These are phyloP conservation scores for Apus apus DNA, from an alignment of 2,113 vertebrate genomes.

Conservation along the genomic window DNA sequence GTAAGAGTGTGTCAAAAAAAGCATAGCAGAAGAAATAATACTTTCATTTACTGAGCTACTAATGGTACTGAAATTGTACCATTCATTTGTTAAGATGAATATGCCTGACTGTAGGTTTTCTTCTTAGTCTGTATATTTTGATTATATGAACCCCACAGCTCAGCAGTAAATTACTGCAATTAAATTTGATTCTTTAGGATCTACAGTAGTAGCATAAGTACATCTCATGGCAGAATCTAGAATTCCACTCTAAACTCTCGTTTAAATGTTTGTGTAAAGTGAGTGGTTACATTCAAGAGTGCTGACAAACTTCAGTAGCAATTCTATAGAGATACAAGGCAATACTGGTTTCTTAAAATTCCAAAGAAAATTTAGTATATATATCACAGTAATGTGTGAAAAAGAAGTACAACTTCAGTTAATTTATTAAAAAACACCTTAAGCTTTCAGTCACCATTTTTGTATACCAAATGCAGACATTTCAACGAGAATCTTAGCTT, in stretches of 20 bases:
- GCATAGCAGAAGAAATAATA: background rate
- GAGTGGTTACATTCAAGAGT: background rate
- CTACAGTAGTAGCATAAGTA: background rate
- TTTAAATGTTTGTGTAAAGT: background rate
- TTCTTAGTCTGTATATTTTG: constrained; percentile 43
- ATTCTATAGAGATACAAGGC: background rate
- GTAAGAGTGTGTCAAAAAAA: background rate
- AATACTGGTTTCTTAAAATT: background rate
- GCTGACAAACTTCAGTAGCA: background rate
- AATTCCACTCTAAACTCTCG: background rate
- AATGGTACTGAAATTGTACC: background rate
- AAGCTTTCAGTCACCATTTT: background rate
- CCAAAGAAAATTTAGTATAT: background rate
- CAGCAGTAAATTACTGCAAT: constrained; percentile 40
- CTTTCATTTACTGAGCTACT: background rate
- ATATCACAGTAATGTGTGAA: background rate
- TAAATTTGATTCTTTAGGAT: constrained; percentile 29
- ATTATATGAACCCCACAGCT: constrained; percentile 6
- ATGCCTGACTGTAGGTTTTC: background rate
- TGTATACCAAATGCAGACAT: background rate
- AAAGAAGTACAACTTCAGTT: background rate
- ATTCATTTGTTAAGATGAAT: constrained; percentile 7
- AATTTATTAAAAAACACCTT: constrained; percentile 22
- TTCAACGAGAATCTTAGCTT: background rate
- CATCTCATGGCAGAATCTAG: background rate